Evolutionary conservation across 2,113 vertebrate genomes (phyloP), one percentile per base, ranked within the genome.

Genomic region (Platanista minor): DNA sequence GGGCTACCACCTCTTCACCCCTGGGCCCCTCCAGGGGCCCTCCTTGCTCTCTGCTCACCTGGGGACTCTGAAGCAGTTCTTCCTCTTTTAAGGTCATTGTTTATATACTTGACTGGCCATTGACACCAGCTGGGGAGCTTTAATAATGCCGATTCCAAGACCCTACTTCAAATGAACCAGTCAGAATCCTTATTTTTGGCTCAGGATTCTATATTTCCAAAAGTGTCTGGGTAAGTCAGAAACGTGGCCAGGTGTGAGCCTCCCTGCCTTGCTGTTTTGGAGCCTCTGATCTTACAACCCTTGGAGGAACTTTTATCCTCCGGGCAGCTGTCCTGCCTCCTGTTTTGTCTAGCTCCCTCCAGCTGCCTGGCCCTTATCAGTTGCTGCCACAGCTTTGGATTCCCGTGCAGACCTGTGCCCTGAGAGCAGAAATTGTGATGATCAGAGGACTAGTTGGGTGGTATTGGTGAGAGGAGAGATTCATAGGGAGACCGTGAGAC

Each of bases 381-480:
- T 67, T 43, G 2, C 13, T 27, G 17, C 23, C 18, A 6, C n/a
- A 31, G 23, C 39, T 72, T 49, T 21, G 29, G 7, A 72, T 9
- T 13, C 2, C 27, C 43, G 0, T 39, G 29, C 23, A 43, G 57
- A 36, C 31, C 13, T 23, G 10, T 14, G 21, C 14, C 9, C 0
- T 66, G 41, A 71, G 29, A 77, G 66, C n/a, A 66, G 66, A 46
- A 33, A 25, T 49, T 20, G 2, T 66, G 23, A 64, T 36, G 23
- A 20, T 66, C 5, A 17, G 12, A 54, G 74, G 29, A 6, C 33
- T 57, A 29, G 36, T 4, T 31, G n/a, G 14, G 39, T 75, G 46
- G 18, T 94, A 11, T 29, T n/a, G 23, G 31, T 25, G 57, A 66
- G 54, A 54, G 2, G 29, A 31, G 33, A 87, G 46, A 57, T n/a